phyloP scores from a whole-genome alignment of 37 sponge, comb jelly and placozoan genomes.

The Axinella damicornis region DNA sequence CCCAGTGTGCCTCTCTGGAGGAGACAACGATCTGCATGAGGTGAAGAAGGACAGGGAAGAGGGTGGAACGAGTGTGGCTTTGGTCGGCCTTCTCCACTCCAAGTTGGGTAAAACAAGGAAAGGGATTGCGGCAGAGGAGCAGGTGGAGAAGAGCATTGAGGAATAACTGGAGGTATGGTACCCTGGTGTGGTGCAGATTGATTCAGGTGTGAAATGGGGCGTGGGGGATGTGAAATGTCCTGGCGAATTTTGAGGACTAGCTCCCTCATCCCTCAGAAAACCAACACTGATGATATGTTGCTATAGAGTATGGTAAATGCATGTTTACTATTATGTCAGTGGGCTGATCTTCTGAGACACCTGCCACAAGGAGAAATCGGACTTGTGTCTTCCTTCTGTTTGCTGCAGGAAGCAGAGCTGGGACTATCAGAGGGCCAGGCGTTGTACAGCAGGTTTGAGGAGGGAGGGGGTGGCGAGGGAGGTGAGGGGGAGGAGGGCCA shows the following conservation, averaged over 20 bases:
- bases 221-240: too few species aligned
- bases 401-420: neutral
- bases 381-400: too few species aligned
- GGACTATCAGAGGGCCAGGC: neutral
- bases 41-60: neutral
- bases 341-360: too few species aligned
- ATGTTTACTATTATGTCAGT: too few species aligned
- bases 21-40: neutral
- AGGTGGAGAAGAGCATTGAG: neutral
- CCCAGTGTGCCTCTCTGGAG: neutral
- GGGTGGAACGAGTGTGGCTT: neutral
- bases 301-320: too few species aligned
- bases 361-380: too few species aligned
- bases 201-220: too few species aligned
- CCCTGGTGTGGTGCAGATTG: too few species aligned
- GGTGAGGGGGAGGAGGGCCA: slow-evolving; percentile 8
- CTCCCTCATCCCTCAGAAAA: too few species aligned
- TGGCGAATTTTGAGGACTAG: too few species aligned
- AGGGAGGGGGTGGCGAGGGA: slow-evolving; percentile 16
- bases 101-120: neutral
- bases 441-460: neutral
- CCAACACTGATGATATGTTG: too few species aligned
- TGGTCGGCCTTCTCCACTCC: slow-evolving; percentile 16
- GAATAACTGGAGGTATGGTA: slow-evolving; percentile 4
- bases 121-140: neutral